Evolutionary conservation across 2,797 vertebrate species (phyloP), one percentile per base, ranked within the genome.

Genomic region (Capromys pilorides): DNA sequence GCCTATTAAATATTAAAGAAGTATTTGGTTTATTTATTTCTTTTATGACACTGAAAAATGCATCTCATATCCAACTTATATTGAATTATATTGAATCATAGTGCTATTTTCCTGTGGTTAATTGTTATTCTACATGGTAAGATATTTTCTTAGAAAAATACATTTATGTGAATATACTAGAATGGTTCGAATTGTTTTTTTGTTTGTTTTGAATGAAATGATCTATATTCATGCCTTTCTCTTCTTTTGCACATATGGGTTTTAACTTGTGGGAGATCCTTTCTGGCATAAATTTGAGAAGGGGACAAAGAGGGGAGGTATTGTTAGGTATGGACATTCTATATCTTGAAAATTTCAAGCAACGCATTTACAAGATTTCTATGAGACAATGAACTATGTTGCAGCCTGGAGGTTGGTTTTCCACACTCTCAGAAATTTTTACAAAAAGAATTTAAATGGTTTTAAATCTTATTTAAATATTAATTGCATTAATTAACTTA

Each of bases 1-100:
- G 75, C 18, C 39, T 86, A 82, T 71, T 33, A 36, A 91, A 88
- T 12, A 41, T 79, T 92, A 80, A 51, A 28, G 11, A 57, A 94
- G 51, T 92, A 93, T 80, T 94, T 84, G 1, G 10, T 93, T 88
- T 94, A 51, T 75, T 95, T 88, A 6, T 36, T 93, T 84, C 41
- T 77, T 86, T 41, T 49, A 64, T 57, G 45, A 39, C 45, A 83
- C 28, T 92, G 78, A 91, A 95, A 94, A 77, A 21, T 83, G 16
- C 59, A 31, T 54, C 49, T 92, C 39, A 64, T 54, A 94, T n/a
- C 1, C 7, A 71, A 19, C 18, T 90, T 80, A 67, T 93, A 59
- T 51, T 85, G 19, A 91, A 16, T 93, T 87, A 67, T 93, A 85
- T 24, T 88, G 51, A 73, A 12, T 49, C 16, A 83, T 13, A 59